Base-by-base conservation (phyloP, 2,113 vertebrate genomes). In the Riparia riparia region DNA sequence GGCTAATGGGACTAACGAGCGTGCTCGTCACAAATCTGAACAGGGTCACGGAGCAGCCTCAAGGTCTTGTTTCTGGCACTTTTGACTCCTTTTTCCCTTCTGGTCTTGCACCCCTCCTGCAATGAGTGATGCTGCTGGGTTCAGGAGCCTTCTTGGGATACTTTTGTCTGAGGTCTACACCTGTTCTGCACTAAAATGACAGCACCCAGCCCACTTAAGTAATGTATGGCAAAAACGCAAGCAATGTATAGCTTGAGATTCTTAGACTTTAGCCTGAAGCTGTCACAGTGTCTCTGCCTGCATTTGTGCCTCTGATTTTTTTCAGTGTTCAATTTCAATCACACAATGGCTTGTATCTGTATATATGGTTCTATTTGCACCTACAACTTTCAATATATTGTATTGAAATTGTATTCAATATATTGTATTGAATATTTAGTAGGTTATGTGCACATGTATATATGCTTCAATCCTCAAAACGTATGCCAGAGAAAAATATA, bases 121-220 rank as follows among this genome's bases (percentile, higher is more conserved):
- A 81, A 29, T 1, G 0, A 9, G 13, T 6, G 4, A 31, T 0
- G 0, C 9, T 26, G 31, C 10, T 78, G 65, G 58, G 28, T 5
- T 89, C 22, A 20, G 34, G 58, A 77, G 20, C 20, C 6, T 74
- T 47, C 64, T 65, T 84, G 60, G 21, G 41, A 7, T 57, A 7
- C 20, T 90, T 87, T 32, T 84, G 7, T 21, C 24, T 18, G 17
- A 66, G 10, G 10, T 49, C 42, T 58, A 12, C 9, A 34, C 10
- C 1, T 49, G 19, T 45, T 58, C 29, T 31, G 54, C 12, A 0
- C 5, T 44, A 22, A 73, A 86, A 69, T 37, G 50, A 12, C 12
- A 29, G 7, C 25, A 2, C 10, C 22, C 32, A 91, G 17, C 9
- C 14, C 45, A 32, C n/a, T 41, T 41, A 47, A 56, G 17, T 3